Base-by-base conservation (phyloP, 2,113 vertebrate species). In the Lamprologus speciosus region DNA sequence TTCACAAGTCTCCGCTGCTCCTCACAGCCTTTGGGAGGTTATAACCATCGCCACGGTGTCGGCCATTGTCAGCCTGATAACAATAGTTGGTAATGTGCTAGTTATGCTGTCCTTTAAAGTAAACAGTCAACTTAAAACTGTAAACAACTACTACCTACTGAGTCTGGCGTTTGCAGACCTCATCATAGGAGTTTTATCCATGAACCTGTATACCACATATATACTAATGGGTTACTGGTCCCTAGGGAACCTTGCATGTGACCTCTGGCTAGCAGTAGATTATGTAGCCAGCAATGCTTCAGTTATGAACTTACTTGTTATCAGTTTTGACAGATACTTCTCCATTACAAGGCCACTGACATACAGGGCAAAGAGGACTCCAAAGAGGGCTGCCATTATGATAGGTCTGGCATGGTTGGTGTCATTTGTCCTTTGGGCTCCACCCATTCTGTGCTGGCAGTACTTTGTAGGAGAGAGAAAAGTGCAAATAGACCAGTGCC, bases 221-320 rank as follows among this genome's bases (percentile, higher is more conserved):
- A 99, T 99, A 86, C 96, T 99, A 83, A 99, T 99, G 97, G 99
- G 98, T 6, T 97, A 96, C 50, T 99, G 99, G 99, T 97, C 97
- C 55, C 96, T 99, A 16, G 99, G 99, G 60, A 99, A 97, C 92
- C 91, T 99, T 81, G 98, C 98, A 5, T 99, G 99, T 91, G 98
- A 99, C 91, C 97, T 99, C 8, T 99, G 99, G 99, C 96, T 99
- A 17, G 98, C 98, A 1, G 95, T 99, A 93, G 99, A 99, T 95
- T 99, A 99, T 5, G 99, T 99, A 65, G 98, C 98, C 86, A 99
- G 99, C 93, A 99, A 99, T 2, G 99, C 99, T 70, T 99, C 99
- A 1, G 99, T 99, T 87, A 99, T 99, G 98, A 99, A 99, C 90
- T 95, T 99, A 87, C 96, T 99, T 12, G 98, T 99, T 73, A 99